Percentiles rank a stretch among this genome's conserved stretches.
Evolutionary conservation across 2,113 vertebrate species (phyloP).

Genomic region (Upupa epops): DNA sequence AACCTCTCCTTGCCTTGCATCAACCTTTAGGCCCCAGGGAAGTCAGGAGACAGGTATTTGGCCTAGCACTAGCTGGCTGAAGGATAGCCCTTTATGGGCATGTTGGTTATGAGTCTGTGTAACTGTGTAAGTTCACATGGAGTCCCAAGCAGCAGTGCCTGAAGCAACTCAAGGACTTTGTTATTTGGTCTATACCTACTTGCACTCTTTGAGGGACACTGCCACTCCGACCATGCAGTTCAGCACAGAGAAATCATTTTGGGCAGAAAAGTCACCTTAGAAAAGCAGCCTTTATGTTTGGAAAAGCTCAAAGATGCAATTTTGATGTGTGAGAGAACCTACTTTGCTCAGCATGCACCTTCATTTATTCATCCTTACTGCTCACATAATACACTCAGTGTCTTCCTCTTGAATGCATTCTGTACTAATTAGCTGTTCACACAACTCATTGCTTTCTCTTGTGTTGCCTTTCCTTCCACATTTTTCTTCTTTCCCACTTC

Average conservation of each 20-base stretch:
- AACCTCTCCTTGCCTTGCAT: neutral
- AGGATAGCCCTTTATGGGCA: neutral
- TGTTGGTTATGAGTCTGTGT: neutral
- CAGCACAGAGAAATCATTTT: neutral
- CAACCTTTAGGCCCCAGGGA: neutral
- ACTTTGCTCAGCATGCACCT: neutral
- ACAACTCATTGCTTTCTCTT: neutral
- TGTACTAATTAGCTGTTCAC: neutral
- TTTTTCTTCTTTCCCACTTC: neutral
- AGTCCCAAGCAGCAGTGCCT: neutral
- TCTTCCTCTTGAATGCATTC: neutral
- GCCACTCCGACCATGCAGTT: neutral
- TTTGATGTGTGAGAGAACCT: neutral
- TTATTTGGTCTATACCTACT: neutral
- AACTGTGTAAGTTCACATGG: neutral
- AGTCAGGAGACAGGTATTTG: neutral
- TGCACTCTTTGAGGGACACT: fast-evolving
- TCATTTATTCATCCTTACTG: neutral
- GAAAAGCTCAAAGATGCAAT: neutral
- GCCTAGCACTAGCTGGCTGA: neutral
- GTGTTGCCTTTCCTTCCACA: neutral
- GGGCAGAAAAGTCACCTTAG: neutral
- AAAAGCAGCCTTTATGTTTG: neutral
- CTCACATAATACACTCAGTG: fast-evolving
- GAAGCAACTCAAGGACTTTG: fast-evolving